Base-by-base conservation (phyloP, 2,888 invertebrate genomes). In the Andrena fulva region DNA sequence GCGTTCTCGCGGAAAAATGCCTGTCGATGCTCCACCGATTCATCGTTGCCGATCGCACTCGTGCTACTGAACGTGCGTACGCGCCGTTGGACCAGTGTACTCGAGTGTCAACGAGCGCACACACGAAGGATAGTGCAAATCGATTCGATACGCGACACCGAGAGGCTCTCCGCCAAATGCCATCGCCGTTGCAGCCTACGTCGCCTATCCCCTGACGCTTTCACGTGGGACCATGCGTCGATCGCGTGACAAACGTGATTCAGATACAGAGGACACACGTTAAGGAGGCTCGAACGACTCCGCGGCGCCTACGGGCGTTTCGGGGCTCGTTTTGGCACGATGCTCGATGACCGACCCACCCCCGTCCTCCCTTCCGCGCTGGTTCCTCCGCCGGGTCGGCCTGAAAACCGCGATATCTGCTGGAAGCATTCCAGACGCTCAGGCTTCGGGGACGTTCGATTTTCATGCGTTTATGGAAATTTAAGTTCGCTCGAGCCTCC, bases 351-450 rank as follows among this genome's bases (percentile, higher is more conserved):
- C 78, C 75, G 68, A 64, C 63, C 73, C 77, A 62, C 35, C 24
- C 10, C 2, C 27, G n/a, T 7, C 35, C 10, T 12, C n/a, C 31
- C 31, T 42, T 42, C 50, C n/a, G 52, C n/a, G 35, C 73, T 54
- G 59, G 71, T 84, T 87, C 80, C 84, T 16, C 1, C 79, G 31
- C 35, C 54, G 52, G 77, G 48, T 62, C 73, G 69, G 60, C 66
- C 74, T 66, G 66, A 76, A 87, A 77, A 82, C 74, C 82, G 70
- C 67, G 80, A 78, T 78, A 78, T 75, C 77, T 75, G 54, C 82
- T 86, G 85, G 87, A 85, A 72, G 16, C 67, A 48, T 79, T 86
- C 86, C 87, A 87, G 85, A 78, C 82, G 75, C 84, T 79, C 62
- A 1, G 78, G 82, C 80, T 76, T 59, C 67, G 68, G 29, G 59